These are phyloP conservation scores for Mongoloraphidia duomilia DNA, from an alignment of 2,888 invertebrate genomes.

Conservation along the genomic window DNA sequence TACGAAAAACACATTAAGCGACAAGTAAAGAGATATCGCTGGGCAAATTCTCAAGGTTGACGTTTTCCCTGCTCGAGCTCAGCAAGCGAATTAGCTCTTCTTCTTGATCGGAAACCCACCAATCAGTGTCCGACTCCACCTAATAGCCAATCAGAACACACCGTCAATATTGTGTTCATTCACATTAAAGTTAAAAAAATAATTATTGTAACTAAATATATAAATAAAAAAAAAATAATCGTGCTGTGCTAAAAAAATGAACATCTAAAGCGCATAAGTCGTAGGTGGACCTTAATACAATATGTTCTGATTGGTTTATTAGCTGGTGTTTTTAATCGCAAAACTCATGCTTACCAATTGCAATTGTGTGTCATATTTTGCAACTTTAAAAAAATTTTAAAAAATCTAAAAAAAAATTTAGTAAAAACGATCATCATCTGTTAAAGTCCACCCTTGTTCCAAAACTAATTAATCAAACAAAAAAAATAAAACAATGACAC, in stretches of 20 bases:
- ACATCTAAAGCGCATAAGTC: constrained; percentile 8
- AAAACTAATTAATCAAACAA: background rate
- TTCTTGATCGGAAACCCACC: constrained; percentile 66
- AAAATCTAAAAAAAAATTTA: too few relatives aligned
- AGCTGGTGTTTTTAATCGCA: background rate
- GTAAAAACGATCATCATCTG: background rate
- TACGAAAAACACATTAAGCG: too few relatives aligned
- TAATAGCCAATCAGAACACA: constrained; percentile 25
- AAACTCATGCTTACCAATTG: too few relatives aligned
- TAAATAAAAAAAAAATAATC: constrained; percentile 12
- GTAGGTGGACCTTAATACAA: constrained; percentile 3
- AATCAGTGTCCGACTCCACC: constrained; percentile 55
- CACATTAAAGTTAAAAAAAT: background rate
- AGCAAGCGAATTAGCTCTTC: constrained; percentile 61
- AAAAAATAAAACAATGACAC: background rate
- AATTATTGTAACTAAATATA: constrained; percentile 23
- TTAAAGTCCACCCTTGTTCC: constrained; percentile 1
- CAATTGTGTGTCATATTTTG: too few relatives aligned
- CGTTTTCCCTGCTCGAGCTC: constrained; percentile 51
- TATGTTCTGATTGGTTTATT: constrained; percentile 3
- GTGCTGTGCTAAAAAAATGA: constrained; percentile 4
- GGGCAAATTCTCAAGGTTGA: constrained; percentile 32
- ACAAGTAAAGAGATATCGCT: constrained; percentile 23
- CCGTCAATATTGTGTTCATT: constrained; percentile 21
- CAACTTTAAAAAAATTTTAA: too few relatives aligned